These are phyloP conservation scores for Oncopodura yosiiana DNA, from an alignment of 1,140 invertebrate genomes.

Conservation along the genomic window DNA sequence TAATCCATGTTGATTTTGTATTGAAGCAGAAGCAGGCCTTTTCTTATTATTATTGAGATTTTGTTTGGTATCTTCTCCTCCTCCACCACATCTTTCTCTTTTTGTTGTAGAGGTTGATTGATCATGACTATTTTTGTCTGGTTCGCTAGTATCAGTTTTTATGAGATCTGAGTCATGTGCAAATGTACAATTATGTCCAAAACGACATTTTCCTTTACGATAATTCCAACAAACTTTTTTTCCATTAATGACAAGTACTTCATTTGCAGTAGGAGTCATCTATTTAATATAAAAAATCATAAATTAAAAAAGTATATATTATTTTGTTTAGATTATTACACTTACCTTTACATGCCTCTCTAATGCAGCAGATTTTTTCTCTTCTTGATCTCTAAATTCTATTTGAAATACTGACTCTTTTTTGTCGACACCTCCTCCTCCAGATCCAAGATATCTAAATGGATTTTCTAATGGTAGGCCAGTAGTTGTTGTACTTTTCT, in stretches of 20 bases:
- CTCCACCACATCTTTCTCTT: neutral
- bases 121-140: neutral
- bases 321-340: neutral
- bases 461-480: no score
- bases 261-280: constrained; percentile 67
- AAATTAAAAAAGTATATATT: neutral
- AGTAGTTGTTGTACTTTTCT: no score
- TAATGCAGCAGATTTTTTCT: constrained; percentile 16
- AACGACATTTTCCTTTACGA: constrained; percentile 75
- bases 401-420: constrained; percentile 26
- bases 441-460: no score
- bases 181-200: constrained; percentile 84
- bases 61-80: neutral
- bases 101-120: neutral
- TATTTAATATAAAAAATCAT: constrained; percentile 38
- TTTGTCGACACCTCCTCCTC: no score
- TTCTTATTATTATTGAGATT: neutral
- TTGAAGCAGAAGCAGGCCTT: no score
- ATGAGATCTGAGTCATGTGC: constrained; percentile 76
- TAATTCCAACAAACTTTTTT: constrained; percentile 90
- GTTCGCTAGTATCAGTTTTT: neutral
- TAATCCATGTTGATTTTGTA: neutral
- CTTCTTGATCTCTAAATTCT: constrained; percentile 19
- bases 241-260: constrained; percentile 67
- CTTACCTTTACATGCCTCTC: constrained; percentile 30